Conservation (phyloP, 2,113 vertebrate species). For the Grammomys surdaster region DNA sequence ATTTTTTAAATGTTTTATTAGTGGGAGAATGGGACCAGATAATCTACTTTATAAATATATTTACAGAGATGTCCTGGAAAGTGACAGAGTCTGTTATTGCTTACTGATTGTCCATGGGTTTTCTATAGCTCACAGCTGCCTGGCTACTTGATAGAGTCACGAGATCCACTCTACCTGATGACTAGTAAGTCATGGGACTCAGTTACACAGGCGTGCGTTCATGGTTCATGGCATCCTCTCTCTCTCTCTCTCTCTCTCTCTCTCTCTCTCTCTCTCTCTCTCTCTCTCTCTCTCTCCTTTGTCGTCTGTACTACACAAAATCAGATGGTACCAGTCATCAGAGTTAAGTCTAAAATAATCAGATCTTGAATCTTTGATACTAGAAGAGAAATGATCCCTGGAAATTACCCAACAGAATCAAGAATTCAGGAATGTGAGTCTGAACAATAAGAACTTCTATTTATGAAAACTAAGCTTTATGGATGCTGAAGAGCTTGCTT, state of each 20-base stretch:
- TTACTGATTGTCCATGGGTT: neutral
- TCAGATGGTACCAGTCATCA: neutral
- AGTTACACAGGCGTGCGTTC: neutral
- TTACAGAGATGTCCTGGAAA: neutral
- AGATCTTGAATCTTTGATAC: neutral
- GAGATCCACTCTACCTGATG: neutral
- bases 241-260: neutral
- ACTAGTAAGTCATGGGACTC: neutral
- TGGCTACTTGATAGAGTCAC: neutral
- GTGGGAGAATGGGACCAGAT: neutral
- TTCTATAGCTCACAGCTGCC: neutral
- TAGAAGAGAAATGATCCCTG: neutral
- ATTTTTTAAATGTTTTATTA: neutral
- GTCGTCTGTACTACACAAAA: neutral
- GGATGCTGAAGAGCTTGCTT: neutral
- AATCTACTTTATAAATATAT: neutral
- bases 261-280: too few species aligned
- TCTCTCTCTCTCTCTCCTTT: neutral
- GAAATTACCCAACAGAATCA: constrained; percentile 36
- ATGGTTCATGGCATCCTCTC: too few species aligned
- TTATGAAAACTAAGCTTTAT: neutral
- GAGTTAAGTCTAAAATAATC: constrained; percentile 22
- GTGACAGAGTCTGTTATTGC: neutral
- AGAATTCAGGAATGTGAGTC: neutral
- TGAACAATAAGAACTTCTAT: neutral